Conservation (phyloP, 2,888 invertebrate species). For the Patella caerulea region DNA sequence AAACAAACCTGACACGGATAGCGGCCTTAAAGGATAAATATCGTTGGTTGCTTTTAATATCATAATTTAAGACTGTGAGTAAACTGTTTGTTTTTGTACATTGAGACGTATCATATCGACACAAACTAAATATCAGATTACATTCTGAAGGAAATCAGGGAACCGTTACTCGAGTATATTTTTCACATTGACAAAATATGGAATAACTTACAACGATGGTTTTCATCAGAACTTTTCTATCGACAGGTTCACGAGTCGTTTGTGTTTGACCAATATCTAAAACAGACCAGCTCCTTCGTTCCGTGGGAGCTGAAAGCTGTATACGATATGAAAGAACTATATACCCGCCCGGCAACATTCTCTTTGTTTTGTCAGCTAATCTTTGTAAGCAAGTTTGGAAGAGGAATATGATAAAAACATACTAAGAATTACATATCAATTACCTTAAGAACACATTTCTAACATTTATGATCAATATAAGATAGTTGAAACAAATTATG, state of each 20-base stretch:
- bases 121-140: neutral
- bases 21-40: too few species aligned
- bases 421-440: conserved; percentile 25
- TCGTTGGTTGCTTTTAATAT: too few species aligned
- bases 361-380: neutral
- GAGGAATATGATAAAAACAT: conserved; percentile 15
- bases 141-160: neutral
- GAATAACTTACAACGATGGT: conserved; percentile 7
- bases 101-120: neutral
- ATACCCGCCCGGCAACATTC: too few species aligned
- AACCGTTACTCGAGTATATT: neutral
- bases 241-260: conserved; percentile 3
- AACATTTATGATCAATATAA: conserved; percentile 28
- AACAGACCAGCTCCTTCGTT: neutral
- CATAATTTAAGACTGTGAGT: too few species aligned
- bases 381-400: neutral
- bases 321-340: too few species aligned
- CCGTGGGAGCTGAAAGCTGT: neutral
- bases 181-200: conserved; percentile 7
- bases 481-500: conserved; percentile 19
- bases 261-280: conserved; percentile 5
- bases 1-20: too few species aligned
- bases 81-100: neutral
- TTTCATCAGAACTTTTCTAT: neutral
- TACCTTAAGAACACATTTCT: conserved; percentile 25